Evolutionary conservation across 2,113 vertebrate genomes (phyloP), one percentile per base, ranked within the genome.

Genomic region (Orientallactaga bullata): DNA sequence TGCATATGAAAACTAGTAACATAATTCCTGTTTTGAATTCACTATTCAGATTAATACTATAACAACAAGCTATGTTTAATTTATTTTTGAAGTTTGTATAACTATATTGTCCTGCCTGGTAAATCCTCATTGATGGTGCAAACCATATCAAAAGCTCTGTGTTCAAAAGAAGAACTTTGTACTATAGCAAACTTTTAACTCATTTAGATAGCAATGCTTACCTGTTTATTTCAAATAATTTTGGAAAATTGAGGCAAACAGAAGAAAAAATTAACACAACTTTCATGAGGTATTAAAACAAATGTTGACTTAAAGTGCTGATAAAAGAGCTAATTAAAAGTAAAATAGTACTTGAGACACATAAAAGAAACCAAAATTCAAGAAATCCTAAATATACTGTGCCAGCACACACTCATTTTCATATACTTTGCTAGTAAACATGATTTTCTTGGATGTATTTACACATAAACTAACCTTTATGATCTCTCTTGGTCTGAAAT

Each of bases 311-410:
- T 74, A 60, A 2, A 95, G n/a, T 47, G 24, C 26, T 30, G 6
- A 79, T 42, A 82, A 85, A 96, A 74, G 24, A 94, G 79, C 23
- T 79, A 90, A 16, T 90, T 84, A 87, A 82, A 96, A 76, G 79
- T 69, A 94, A 82, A n/a, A 66, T 3, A 88, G 20, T 63, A 81
- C 37, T 78, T 83, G 61, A 87, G 21, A 95, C 94, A 85, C 83
- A 83, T 26, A 51, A 88, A 89, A 86, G 47, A 94, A 91, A 71
- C 4, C 21, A 81, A 84, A 91, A 95, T 81, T 55, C 5, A 90
- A 93, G 76, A 90, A 93, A 84, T 89, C 17, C 55, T 84, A 95
- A 60, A 55, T 79, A 89, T 12, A 93, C 47, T 82, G 84, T 84
- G 51, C 78, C 73, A 35, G 32, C 58, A 68, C 61, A 60, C 60